Evolutionary conservation across 2,113 vertebrate genomes (phyloP).

Genomic region (Mustela nigripes): DNA sequence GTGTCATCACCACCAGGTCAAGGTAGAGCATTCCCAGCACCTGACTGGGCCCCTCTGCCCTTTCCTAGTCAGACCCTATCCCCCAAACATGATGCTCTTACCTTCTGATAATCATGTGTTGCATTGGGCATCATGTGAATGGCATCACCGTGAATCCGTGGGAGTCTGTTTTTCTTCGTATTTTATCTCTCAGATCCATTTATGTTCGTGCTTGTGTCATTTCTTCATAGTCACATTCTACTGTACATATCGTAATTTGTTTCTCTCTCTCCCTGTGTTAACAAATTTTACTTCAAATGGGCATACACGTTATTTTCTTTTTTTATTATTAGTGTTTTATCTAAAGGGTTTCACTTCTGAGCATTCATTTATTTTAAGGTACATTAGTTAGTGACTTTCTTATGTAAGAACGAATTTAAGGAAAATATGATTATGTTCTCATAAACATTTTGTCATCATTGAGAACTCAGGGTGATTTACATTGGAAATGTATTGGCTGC

Average conservation of each 20-base stretch:
- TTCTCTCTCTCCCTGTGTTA: background rate
- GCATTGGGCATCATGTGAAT: background rate
- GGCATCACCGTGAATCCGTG: background rate
- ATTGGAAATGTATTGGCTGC: background rate
- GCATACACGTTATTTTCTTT: background rate
- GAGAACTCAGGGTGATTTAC: background rate
- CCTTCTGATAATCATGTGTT: background rate
- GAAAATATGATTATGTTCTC: slow-evolving; percentile 6
- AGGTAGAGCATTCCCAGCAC: background rate
- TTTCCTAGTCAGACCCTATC: background rate
- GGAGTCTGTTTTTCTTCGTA: background rate
- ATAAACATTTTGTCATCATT: slow-evolving; percentile 4
- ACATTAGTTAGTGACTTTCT: background rate
- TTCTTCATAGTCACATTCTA: background rate
- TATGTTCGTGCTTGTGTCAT: background rate
- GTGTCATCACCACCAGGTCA: background rate
- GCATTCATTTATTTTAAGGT: background rate
- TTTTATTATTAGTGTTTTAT: background rate
- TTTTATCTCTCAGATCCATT: background rate
- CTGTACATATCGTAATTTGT: background rate
- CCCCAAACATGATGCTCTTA: accelerated
- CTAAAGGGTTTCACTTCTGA: background rate
- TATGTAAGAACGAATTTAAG: background rate
- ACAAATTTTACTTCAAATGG: background rate
- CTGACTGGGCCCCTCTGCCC: no score